Evolutionary conservation across 2,113 vertebrate genomes (phyloP).

Genomic region (Cyprinodon brontotheroides): DNA sequence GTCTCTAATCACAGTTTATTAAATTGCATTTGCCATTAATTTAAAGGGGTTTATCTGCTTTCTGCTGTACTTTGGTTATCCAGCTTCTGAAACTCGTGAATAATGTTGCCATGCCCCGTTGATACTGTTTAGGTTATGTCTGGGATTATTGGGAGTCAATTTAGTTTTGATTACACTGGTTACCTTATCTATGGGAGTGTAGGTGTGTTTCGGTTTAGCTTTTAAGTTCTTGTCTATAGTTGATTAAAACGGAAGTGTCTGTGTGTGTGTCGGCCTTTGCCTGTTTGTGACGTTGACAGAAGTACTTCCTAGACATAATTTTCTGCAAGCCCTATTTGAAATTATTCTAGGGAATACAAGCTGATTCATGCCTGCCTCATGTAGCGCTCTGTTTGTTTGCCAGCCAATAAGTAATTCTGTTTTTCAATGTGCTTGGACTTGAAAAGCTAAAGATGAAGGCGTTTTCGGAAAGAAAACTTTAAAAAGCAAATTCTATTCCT

Average conservation of each 20-base stretch:
- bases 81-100: conserved; percentile 57
- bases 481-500: background rate
- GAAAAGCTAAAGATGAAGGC: conserved; percentile 9
- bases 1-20: conserved; percentile 17
- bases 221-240: conserved; percentile 55
- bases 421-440: background rate
- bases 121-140: conserved; percentile 70
- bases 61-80: conserved; percentile 53
- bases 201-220: conserved; percentile 29
- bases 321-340: conserved; percentile 49
- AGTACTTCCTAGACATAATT: conserved; percentile 45
- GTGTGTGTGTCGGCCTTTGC: conserved; percentile 46
- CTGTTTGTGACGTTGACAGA: conserved; percentile 37
- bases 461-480: background rate
- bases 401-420: conserved; percentile 17
- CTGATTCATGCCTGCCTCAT: conserved; percentile 7
- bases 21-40: conserved; percentile 30
- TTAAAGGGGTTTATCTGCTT: conserved; percentile 29
- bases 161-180: conserved; percentile 54
- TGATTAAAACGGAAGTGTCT: conserved; percentile 47
- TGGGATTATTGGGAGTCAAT: conserved; percentile 49
- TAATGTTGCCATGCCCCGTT: conserved; percentile 61
- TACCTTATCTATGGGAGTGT: conserved; percentile 21
- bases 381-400: conserved; percentile 31
- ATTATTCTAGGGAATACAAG: conserved; percentile 4